Evolutionary conservation across 2,888 invertebrate species (phyloP), one percentile per base, ranked within the genome.

Genomic region (Cantharis lateralis): DNA sequence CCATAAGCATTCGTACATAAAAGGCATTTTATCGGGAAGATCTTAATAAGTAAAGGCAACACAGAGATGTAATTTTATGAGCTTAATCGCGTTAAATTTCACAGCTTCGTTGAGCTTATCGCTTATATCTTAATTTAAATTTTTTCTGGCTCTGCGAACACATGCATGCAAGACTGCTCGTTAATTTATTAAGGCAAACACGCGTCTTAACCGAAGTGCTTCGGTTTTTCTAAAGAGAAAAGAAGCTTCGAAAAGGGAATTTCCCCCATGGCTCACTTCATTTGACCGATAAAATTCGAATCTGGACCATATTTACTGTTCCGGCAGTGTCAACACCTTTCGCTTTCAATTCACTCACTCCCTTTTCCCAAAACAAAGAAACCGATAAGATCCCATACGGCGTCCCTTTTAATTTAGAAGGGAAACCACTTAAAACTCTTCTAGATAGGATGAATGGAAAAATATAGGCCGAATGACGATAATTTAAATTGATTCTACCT

Each of bases 1-100:
- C 64, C 20, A 20, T 66, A 20, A 66, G 24, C 64, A 66, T 66
- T 66, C 64, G 24, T 66, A 66, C 64, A 66, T 20, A 18, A 18
- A 66, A 66, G 64, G 24, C 64, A 16, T 66, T 66, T 66, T 74
- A 74, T 74, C 74, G 11, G 26, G 62, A 28, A 48, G 63, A 74
- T 74, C 74, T 74, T 74, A 70, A 74, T 74, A 74, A 69, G 26
- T 64, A 74, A 74, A 68, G 70, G 74, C 63, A 18, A 70, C 74
- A 66, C 24, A 26, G 69, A 26, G 26, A 32, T 61, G 68, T 75
- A 75, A 75, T 75, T 74, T 75, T 75, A 71, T 26, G 70, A 70
- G 32, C 32, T 70, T 74, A 74, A 74, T 70, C 74, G 74, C 70
- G 74, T 70, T 70, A 74, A 74, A 74, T 74, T 74, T 74, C 70